Conservation (phyloP, 2,888 invertebrate species). For the Saturnia pavonia region DNA sequence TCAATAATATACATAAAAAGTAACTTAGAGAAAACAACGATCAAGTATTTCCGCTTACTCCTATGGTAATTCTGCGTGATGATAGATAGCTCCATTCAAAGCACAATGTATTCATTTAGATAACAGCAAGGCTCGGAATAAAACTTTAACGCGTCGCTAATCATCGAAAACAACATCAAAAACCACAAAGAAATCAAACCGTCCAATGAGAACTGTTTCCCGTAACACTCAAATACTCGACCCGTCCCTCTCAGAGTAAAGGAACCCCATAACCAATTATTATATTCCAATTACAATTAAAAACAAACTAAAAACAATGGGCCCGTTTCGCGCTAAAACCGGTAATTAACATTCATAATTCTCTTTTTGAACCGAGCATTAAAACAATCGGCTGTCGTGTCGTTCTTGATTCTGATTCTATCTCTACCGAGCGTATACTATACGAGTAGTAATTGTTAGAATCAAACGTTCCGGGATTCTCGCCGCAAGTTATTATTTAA, state of each 20-base stretch:
- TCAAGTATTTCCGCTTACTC: too few relatives aligned
- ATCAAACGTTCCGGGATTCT: constrained; percentile 20
- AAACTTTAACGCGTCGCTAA: neutral
- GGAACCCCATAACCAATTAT: constrained; percentile 47
- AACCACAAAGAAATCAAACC: constrained; percentile 10
- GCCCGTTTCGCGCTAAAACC: constrained; percentile 57
- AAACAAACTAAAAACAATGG: constrained; percentile 59
- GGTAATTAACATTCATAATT: constrained; percentile 74
- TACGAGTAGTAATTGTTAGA: constrained; percentile 35
- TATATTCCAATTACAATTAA: constrained; percentile 58
- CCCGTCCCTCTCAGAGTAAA: constrained; percentile 23
- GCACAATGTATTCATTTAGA: neutral
- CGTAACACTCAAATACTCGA: constrained; percentile 15
- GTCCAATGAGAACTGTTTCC: constrained; percentile 20
- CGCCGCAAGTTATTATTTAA: constrained; percentile 30
- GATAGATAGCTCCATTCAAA: neutral
- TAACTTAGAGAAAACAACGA: neutral
- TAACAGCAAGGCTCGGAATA: too few relatives aligned
- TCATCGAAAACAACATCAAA: neutral
- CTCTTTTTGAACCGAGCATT: constrained; percentile 66
- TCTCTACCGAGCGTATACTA: constrained; percentile 22
- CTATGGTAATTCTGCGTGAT: neutral
- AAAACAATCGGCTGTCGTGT: constrained; percentile 63
- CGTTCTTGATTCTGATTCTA: constrained; percentile 14
- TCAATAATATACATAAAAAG: too few relatives aligned